A percentile compares a stretch with the other conserved stretches of the same genome.
phyloP scores from a whole-genome alignment of 2,888 invertebrate genomes.

The Parapristionchus giblindavisi region DNA sequence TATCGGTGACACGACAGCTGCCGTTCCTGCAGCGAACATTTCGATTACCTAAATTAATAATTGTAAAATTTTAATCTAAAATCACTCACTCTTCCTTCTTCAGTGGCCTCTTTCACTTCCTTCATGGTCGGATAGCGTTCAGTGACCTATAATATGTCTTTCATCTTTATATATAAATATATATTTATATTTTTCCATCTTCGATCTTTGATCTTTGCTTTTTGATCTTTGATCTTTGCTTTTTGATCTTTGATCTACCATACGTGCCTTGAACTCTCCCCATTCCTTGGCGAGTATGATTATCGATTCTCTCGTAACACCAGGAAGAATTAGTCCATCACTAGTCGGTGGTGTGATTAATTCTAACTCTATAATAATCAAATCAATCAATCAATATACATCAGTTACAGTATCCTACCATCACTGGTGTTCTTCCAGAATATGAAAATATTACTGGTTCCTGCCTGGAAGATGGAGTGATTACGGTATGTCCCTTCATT shows the following conservation, averaged over 20 bases:
- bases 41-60: conserved; percentile 92
- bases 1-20: conserved; percentile 89
- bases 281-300: conserved; percentile 82
- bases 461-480: conserved; percentile 69
- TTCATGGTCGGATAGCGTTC: conserved; percentile 85
- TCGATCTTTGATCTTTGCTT: not conserved
- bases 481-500: not conserved
- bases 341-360: conserved; percentile 86
- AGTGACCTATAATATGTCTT: conserved; percentile 80
- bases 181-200: not conserved
- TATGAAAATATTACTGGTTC: conserved; percentile 95
- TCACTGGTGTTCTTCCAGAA: conserved; percentile 85
- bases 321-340: conserved; percentile 90
- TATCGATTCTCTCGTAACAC: conserved; percentile 87
- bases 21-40: conserved; percentile 94
- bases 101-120: conserved; percentile 79
- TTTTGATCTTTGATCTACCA: not conserved
- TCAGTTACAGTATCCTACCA: conserved; percentile 75
- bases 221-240: not conserved
- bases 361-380: conserved; percentile 80
- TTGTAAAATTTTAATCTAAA: no score
- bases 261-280: conserved; percentile 72
- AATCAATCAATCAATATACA: not conserved
- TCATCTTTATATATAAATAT: conserved; percentile 52
- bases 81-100: conserved; percentile 82